Base-by-base conservation (phyloP, 2,888 invertebrate species). In the Rapana venosa region DNA sequence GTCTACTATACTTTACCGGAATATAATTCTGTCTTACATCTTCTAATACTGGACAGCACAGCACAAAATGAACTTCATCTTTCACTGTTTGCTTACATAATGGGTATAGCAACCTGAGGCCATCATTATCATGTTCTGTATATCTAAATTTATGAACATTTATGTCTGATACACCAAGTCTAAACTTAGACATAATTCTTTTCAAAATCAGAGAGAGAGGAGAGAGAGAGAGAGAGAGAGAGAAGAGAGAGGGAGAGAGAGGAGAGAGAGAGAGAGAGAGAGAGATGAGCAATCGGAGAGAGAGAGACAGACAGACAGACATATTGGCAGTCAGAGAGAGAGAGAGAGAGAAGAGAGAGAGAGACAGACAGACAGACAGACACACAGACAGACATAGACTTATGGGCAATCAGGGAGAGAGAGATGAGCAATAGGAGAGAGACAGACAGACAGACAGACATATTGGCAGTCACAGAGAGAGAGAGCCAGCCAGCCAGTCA, bases 361-460 rank as follows among this genome's bases (percentile, higher is more conserved):
- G 20, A 66, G 20, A 66, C 66, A 66, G 20, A 66, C 66, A 79
- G 26, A 79, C 79, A 79, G 26, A 79, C 79, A 79, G 26, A 79
- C 79, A 79, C 15, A 79, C 79, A 79, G 26, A 79, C 79, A 79
- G 26, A 79, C 79, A 79, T n/a, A 79, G 26, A 79, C 79, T 6
- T 1, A 79, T 13, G 30, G n/a, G 22, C 15, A n/a, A 22, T 4
- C 66, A 66, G 26, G 13, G 1, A 66, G 26, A 66, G 26, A 66
- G 5, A 66, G 26, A 17, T 6, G 20, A 22, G n/a, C 66, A 66
- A 66, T 6, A 13, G 13, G 66, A 66, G 26, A 66, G 26, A 66
- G 26, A 66, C 66, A 66, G 26, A 66, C 66, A 66, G 1, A 66
- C 20, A 66, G 26, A 26, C 66, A 26, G 26, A 61, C 47, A 47